Evolutionary conservation across 1,140 invertebrate species (phyloP).

Genomic region (Drosophila nebulosa): DNA sequence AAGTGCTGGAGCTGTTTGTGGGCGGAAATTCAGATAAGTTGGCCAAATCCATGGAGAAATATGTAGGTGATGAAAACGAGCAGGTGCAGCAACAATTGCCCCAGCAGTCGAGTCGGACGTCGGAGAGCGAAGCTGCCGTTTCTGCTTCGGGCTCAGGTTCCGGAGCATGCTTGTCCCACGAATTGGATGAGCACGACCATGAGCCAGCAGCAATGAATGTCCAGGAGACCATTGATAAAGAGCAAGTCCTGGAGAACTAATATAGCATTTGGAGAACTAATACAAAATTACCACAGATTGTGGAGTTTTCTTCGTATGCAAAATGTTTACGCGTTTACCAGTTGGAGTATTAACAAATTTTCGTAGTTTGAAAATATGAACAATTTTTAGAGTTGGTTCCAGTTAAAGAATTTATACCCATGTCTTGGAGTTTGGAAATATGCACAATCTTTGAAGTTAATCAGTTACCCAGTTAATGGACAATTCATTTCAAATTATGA

Average conservation of each 20-base stretch:
- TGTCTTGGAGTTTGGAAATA: not conserved
- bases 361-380: too few relatives aligned
- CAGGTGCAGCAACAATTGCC: not conserved
- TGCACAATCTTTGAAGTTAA: not conserved
- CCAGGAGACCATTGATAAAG: not conserved
- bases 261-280: not conserved
- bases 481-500: not conserved
- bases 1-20: constrained; percentile 88
- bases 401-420: too few relatives aligned
- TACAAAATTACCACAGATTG: too few relatives aligned
- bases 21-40: constrained; percentile 91
- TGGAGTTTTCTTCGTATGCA: too few relatives aligned
- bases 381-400: too few relatives aligned
- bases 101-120: not conserved
- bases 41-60: constrained; percentile 84
- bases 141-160: not conserved
- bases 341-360: too few relatives aligned
- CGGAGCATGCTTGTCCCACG: not conserved
- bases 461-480: too few relatives aligned
- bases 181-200: not conserved
- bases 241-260: constrained; percentile 23
- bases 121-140: not conserved
- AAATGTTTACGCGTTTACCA: too few relatives aligned
- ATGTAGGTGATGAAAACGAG: constrained; percentile 25
- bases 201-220: not conserved